Conservation (phyloP, 2,113 vertebrate species). For the Euleptes europaea region DNA sequence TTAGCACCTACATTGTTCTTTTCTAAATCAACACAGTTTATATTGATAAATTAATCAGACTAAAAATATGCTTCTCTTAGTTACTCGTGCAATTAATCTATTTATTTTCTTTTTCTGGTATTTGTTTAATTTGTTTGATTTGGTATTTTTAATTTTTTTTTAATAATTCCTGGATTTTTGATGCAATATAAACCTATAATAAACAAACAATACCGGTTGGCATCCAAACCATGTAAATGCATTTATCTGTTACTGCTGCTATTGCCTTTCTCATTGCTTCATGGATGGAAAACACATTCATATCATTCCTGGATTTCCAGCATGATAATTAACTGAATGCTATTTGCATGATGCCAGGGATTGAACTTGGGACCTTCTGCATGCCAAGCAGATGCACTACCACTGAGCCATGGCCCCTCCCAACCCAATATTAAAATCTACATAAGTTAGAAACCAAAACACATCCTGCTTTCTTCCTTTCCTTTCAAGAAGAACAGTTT, state of each 20-base stretch:
- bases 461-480: neutral
- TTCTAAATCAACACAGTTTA: neutral
- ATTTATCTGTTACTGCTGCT: neutral
- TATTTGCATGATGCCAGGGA: slow-evolving; percentile 13
- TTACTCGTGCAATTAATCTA: neutral
- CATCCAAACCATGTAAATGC: neutral
- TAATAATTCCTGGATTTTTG: neutral
- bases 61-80: neutral
- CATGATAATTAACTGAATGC: neutral
- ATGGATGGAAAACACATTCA: neutral
- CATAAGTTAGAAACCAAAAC: neutral
- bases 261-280: neutral
- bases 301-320: neutral
- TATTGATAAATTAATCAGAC: neutral
- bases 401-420: no score
- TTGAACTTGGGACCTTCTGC: no score
- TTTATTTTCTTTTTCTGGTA: neutral
- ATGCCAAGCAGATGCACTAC: no score
- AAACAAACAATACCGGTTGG: neutral
- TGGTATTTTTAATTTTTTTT: neutral
- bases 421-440: neutral
- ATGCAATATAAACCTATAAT: neutral
- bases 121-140: neutral
- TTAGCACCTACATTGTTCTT: neutral
- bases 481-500: neutral